Evolutionary conservation across 2,888 invertebrate species (phyloP), one percentile per base, ranked within the genome.

Genomic region (Drosophila robusta): DNA sequence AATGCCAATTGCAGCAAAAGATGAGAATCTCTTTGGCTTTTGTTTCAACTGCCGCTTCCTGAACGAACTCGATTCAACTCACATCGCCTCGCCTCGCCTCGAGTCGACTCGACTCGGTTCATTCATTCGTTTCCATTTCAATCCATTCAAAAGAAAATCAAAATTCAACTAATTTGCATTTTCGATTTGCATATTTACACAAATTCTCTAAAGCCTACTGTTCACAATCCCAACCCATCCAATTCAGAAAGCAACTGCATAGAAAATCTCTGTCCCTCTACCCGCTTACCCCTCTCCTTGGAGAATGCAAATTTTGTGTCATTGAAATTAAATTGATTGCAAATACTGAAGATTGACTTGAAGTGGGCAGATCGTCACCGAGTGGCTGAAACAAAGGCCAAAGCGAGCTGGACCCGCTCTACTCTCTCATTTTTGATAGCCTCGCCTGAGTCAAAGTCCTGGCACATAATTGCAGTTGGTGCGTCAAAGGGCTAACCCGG

Each of bases 251-350:
- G 45, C 47, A 60, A 52, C 41, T 70, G 70, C 69, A 62, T 57
- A 62, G 69, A 64, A 57, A 54, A 49, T 32, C 36, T 9, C 4
- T 24, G 8, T 14, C 12, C 6, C 41, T 26, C 5, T 9, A 9
- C n/a, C 6, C 8, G 0, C 50, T 32, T 11, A 16, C 47, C 9
- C 51, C 39, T 44, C 38, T 12, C 51, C 32, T 22, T 14, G 32
- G 45, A 62, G 14, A 76, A 78, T 80, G 73, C 78, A 85, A 85
- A 80, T 82, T 71, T 61, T 80, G 71, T 78, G 85, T 80, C 85
- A 87, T 86, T 86, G 85, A 87, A 86, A 87, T 86, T 85, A 86
- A 86, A 86, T 86, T 86, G 85, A 87, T 86, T 86, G 85, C 85
- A 86, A 86, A 86, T 86, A 86, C 87, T 85, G 78, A 85, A 87